Percentiles rank a stretch among this genome's conserved stretches.
phyloP scores from a whole-genome alignment of 1,140 invertebrate genomes.

The Artemia franciscana region DNA sequence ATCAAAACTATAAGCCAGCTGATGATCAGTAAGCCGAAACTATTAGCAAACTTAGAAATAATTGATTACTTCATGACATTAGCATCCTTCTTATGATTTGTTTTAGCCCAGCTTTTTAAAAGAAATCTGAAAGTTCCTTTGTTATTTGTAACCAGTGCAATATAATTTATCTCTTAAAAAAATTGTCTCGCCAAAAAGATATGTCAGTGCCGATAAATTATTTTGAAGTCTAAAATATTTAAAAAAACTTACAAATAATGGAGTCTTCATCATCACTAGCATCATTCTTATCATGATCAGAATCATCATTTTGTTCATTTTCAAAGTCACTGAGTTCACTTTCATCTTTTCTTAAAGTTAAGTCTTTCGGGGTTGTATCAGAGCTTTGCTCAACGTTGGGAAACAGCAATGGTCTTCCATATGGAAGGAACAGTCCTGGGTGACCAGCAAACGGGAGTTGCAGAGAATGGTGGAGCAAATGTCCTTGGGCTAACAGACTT shows the following conservation, averaged over 20 bases:
- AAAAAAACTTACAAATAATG: background rate
- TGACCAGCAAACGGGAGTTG: background rate
- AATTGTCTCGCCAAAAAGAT: too few species aligned
- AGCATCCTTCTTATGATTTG: too few species aligned
- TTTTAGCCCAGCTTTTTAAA: too few species aligned
- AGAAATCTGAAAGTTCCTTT: too few species aligned
- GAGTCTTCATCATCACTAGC: background rate
- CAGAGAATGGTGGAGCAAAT: background rate
- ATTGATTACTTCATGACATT: too few species aligned
- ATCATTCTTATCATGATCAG: background rate
- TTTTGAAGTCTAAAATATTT: background rate
- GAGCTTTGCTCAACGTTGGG: background rate
- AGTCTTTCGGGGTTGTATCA: background rate
- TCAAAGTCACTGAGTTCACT: background rate
- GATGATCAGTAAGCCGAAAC: too few species aligned
- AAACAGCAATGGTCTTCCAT: background rate
- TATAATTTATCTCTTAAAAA: too few species aligned
- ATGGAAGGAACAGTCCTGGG: background rate
- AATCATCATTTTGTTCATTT: background rate
- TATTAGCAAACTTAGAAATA: too few species aligned
- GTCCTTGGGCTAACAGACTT: background rate
- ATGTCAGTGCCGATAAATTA: too few species aligned
- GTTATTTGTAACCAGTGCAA: too few species aligned
- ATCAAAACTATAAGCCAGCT: too few species aligned
- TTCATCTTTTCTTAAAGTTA: background rate